Evolutionary conservation across 2,797 vertebrate genomes (phyloP).

Genomic region (Micropoecilia bifurca): DNA sequence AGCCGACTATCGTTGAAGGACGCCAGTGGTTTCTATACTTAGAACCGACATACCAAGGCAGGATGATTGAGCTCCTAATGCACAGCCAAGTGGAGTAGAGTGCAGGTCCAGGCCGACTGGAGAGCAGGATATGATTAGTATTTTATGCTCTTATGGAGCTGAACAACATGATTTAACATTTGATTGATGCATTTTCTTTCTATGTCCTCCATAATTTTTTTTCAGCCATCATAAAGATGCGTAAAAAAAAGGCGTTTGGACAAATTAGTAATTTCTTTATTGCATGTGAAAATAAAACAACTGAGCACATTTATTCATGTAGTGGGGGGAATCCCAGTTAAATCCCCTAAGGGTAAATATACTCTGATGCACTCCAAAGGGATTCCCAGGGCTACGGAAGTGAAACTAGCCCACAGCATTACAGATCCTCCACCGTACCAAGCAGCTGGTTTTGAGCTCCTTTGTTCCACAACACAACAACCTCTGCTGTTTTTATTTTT

Average conservation of each 20-base stretch:
- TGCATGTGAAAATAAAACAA: neutral
- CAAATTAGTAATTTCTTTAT: neutral
- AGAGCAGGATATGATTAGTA: neutral
- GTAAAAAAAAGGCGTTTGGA: neutral
- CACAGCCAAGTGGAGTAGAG: slow-evolving; percentile 45
- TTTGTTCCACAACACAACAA: neutral
- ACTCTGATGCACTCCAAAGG: neutral
- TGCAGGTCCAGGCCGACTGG: slow-evolving; percentile 10
- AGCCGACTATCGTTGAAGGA: slow-evolving; percentile 4
- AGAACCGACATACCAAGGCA: slow-evolving; percentile 16
- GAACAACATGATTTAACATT: neutral
- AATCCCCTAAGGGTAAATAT: neutral
- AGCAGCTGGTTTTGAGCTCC: neutral
- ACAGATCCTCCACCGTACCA: neutral
- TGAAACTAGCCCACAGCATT: neutral
- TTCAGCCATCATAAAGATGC: neutral
- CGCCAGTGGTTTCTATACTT: slow-evolving; percentile 57
- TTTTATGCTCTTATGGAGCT: neutral
- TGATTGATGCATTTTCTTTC: neutral
- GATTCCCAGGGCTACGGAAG: neutral
- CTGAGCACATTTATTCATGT: neutral
- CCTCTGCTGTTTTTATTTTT: neutral
- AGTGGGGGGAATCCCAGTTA: neutral
- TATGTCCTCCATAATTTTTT: neutral
- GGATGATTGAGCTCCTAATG: slow-evolving; percentile 19